These are phyloP conservation scores for Fukomys damarensis DNA, from an alignment of 2,113 vertebrate species.

Conservation along the genomic window DNA sequence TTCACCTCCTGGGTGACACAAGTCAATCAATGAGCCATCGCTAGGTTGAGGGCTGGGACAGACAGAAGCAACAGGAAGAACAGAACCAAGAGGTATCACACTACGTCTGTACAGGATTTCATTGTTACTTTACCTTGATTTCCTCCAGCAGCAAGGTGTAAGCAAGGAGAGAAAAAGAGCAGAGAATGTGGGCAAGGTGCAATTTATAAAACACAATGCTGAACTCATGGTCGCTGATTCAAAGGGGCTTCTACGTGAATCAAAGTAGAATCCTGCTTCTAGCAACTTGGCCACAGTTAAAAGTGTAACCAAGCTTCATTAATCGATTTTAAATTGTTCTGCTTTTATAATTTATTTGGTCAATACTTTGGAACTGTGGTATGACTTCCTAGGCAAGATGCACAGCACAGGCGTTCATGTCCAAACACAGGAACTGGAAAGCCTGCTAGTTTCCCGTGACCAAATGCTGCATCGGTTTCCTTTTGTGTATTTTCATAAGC, in stretches of 20 bases:
- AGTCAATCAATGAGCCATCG: not conserved
- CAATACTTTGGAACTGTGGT: not conserved
- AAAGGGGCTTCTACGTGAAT: not conserved
- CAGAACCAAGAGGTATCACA: not conserved
- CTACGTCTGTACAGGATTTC: not conserved
- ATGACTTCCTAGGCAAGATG: not conserved
- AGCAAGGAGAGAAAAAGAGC: not conserved
- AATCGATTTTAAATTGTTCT: not conserved
- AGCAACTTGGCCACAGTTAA: not conserved
- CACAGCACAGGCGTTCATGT: not conserved
- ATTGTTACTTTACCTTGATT: not conserved
- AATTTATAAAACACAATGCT: not conserved
- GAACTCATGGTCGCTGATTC: not conserved
- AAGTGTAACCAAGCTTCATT: not conserved
- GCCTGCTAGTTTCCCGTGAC: not conserved
- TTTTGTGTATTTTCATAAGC: slow-evolving; percentile 23
- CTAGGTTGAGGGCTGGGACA: not conserved
- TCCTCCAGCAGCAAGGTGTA: not conserved
- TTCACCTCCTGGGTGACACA: not conserved
- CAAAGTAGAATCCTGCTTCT: not conserved
- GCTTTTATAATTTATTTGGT: not conserved
- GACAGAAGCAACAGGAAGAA: not conserved
- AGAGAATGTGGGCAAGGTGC: not conserved
- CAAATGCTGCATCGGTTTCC: not conserved
- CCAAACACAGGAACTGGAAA: not conserved